A percentile compares a stretch with the other conserved stretches of the same genome.
phyloP scores from a whole-genome alignment of 92 coral and sea anemone genomes.

The Metridium senile region DNA sequence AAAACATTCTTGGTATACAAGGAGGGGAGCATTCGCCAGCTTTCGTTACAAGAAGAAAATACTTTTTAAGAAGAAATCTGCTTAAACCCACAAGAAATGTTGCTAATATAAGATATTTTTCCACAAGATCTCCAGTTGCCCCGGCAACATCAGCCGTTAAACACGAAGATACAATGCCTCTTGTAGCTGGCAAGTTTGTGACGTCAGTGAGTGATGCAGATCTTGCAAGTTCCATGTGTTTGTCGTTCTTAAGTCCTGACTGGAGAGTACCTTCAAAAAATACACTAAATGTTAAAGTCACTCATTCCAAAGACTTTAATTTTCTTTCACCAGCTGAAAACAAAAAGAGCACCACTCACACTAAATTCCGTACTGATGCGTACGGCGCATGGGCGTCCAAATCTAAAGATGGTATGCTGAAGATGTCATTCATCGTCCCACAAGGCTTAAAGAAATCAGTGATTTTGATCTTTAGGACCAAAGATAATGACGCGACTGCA shows the following conservation, averaged over 20 bases:
- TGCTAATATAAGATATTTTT: too few relatives aligned
- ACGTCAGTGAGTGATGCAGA: conserved; percentile 19
- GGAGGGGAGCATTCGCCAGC: not conserved
- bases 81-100: not conserved
- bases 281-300: conserved; percentile 48
- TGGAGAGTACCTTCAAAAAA: conserved; percentile 37
- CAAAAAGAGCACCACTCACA: conserved; percentile 20
- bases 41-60: too few relatives aligned
- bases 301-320: conserved; percentile 47
- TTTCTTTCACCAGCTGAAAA: conserved; percentile 33
- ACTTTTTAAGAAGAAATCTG: too few relatives aligned
- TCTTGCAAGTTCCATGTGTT: conserved; percentile 42
- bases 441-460: conserved; percentile 30
- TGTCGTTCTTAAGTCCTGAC: conserved; percentile 61
- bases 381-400: conserved; percentile 70
- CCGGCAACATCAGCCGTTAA: not conserved
- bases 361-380: conserved; percentile 58
- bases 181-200: conserved; percentile 13
- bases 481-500: conserved; percentile 35
- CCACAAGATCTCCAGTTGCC: too few relatives aligned
- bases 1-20: not conserved
- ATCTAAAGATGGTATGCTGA: conserved; percentile 43
- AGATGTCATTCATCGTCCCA: conserved; percentile 51
- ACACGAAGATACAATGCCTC: not conserved
- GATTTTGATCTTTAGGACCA: conserved; percentile 37